Evolutionary conservation across 2,888 invertebrate genomes (phyloP), one percentile per base, ranked within the genome.

Genomic region (Eupithecia subfuscata): DNA sequence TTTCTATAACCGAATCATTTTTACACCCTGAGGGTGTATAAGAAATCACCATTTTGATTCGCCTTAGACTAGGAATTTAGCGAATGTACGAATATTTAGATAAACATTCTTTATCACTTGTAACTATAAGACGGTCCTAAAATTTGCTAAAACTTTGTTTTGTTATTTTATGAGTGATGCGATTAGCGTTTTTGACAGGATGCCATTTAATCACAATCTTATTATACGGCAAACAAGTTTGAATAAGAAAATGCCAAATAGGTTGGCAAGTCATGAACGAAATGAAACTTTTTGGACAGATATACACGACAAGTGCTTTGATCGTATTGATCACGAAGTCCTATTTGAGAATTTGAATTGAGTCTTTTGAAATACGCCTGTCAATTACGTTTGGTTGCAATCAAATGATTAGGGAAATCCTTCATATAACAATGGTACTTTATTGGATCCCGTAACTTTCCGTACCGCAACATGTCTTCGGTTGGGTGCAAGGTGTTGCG

Each of bases 31-130:
- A 69, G 16, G 77, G 68, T 16, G 65, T 76, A 73, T 78, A 79
- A 67, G 73, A 71, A 70, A 79, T 70, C 75, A 81, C 80, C 80
- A 81, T 82, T 64, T 70, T 68, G 22, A 40, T 67, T 67, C 11
- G n/a, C 12, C 3, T 22, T 40, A 12, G 37, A n/a, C 37, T 34
- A 37, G 65, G 37, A 67, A 67, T 67, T 67, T 67, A 40, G 37
- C n/a, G 34, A n/a, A 67, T n/a, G 65, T n/a, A 22, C 37, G 40
- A 34, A 37, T n/a, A 67, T 37, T 34, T 37, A 40, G n/a, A 67
- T 37, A 40, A n/a, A 25, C 60, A 60, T 60, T 60, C 4, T 56
- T 11, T 56, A 11, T 22, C 56, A 56, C 56, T 56, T 56, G 22
- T 56, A 52, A 52, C 52, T 56, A 56, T 22, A 56, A 22, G 22